A percentile compares a stretch with the other conserved stretches of the same genome.
phyloP scores from a whole-genome alignment of 2,888 invertebrate genomes.

The Tenthredo amoena region DNA sequence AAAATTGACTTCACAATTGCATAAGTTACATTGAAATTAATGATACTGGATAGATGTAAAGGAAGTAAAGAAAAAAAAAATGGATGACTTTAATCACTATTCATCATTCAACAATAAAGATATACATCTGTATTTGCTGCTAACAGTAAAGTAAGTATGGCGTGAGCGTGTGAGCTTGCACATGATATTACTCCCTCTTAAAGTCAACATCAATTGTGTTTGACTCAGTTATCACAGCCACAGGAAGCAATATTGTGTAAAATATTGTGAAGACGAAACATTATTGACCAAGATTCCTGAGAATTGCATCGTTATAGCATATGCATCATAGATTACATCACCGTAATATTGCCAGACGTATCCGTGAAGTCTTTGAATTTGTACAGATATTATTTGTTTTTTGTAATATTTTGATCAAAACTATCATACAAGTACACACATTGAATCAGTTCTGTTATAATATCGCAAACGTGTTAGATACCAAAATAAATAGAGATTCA shows the following conservation, averaged over 20 bases:
- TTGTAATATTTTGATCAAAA: neutral
- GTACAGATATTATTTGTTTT: neutral
- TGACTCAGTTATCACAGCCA: conserved; percentile 76
- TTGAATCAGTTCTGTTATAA: neutral
- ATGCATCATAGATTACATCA: neutral
- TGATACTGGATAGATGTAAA: neutral
- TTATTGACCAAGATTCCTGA: conserved; percentile 10
- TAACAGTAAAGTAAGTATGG: conserved; percentile 65
- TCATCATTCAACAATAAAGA: conserved; percentile 54
- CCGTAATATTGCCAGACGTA: neutral
- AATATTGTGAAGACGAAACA: neutral
- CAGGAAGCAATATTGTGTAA: conserved; percentile 75
- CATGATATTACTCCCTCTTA: conserved; percentile 76
- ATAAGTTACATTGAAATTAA: conserved; percentile 13
- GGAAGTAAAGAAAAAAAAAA: conserved; percentile 48
- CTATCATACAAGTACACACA: neutral
- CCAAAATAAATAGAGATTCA: conserved; percentile 8
- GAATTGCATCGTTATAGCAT: neutral
- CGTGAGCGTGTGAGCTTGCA: conserved; percentile 74
- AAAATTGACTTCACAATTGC: conserved; percentile 40
- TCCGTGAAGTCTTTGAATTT: neutral
- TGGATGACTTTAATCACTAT: conserved; percentile 58
- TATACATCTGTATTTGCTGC: conserved; percentile 52
- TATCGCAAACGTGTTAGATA: neutral
- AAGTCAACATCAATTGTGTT: conserved; percentile 75